Evolutionary conservation across 2,888 invertebrate genomes (phyloP), one percentile per base, ranked within the genome.

Genomic region (Lepidocyrtinus sp.): DNA sequence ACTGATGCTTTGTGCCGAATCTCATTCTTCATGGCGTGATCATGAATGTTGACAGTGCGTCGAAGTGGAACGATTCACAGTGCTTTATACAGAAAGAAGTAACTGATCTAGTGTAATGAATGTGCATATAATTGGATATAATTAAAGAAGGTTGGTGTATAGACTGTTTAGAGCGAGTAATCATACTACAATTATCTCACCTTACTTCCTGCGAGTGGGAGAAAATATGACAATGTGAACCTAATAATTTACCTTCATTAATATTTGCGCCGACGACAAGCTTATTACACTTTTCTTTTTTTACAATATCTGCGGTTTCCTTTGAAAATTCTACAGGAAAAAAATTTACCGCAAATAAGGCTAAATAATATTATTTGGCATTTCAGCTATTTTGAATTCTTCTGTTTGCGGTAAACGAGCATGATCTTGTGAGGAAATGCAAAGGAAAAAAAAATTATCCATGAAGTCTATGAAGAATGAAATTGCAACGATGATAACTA

Each of bases 401-500:
- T n/a, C n/a, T n/a, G n/a, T n/a, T n/a, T n/a, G n/a, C n/a, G n/a
- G n/a, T n/a, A n/a, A n/a, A n/a, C n/a, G n/a, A n/a, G n/a, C n/a
- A n/a, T n/a, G n/a, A n/a, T n/a, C n/a, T n/a, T n/a, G n/a, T n/a
- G n/a, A n/a, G n/a, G 25, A 63, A 63, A 62, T 19, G n/a, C 5
- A 15, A 27, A 27, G 26, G 64, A 64, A 64, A 27, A 65, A 24
- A 17, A 63, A 24, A 24, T 9, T 1, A 63, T 63, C 3, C 21
- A 2, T 62, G 62, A 22, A 65, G 46, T 65, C 24, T 24, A 17
- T 65, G 63, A 68, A 67, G 22, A 17, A 26, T 63, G 69, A 69
- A 75, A 75, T 75, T 27, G 27, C 26, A 55, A 69, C 12, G 55
- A 61, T 59, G 25, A 65, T 36, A 65, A 65, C 12, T 63, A 36